These are phyloP conservation scores for Dermatemys mawii DNA, from an alignment of 2,113 vertebrate genomes.

Conservation along the genomic window DNA sequence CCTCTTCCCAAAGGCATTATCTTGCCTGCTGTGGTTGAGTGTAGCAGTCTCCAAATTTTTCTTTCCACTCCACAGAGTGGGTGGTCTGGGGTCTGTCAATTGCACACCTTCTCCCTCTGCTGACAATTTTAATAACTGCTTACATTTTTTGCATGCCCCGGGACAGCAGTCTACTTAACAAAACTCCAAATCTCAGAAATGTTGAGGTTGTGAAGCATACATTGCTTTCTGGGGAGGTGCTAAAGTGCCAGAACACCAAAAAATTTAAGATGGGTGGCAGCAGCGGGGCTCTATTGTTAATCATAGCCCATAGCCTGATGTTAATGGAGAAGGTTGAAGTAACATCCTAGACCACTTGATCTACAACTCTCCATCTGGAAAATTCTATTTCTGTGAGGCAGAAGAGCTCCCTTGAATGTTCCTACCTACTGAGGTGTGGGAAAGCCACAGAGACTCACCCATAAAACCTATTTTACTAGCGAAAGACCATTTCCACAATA, in stretches of 20 bases:
- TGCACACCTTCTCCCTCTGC: not conserved
- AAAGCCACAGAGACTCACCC: not conserved
- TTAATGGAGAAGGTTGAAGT: not conserved
- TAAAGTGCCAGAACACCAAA: not conserved
- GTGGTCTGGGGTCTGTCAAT: not conserved
- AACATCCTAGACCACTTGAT: not conserved
- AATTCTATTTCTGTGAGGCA: not conserved
- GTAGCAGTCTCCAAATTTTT: rapidly evolving
- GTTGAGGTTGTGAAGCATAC: rapidly evolving
- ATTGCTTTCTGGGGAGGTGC: not conserved
- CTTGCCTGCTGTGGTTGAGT: not conserved
- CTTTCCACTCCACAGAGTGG: not conserved
- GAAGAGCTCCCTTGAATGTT: not conserved
- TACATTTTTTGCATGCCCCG: not conserved
- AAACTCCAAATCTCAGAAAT: rapidly evolving
- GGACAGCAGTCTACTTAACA: rapidly evolving
- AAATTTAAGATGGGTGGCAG: not conserved
- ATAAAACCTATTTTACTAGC: not conserved
- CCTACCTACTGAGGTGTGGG: conserved; percentile 4
- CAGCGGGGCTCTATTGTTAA: not conserved
- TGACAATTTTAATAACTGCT: not conserved
- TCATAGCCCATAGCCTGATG: too few species aligned
- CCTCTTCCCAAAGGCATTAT: rapidly evolving
- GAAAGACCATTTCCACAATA: not conserved
- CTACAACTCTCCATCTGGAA: not conserved